phyloP scores from a whole-genome alignment of 2,888 invertebrate genomes.

The Lepidocyrtinus sp. region DNA sequence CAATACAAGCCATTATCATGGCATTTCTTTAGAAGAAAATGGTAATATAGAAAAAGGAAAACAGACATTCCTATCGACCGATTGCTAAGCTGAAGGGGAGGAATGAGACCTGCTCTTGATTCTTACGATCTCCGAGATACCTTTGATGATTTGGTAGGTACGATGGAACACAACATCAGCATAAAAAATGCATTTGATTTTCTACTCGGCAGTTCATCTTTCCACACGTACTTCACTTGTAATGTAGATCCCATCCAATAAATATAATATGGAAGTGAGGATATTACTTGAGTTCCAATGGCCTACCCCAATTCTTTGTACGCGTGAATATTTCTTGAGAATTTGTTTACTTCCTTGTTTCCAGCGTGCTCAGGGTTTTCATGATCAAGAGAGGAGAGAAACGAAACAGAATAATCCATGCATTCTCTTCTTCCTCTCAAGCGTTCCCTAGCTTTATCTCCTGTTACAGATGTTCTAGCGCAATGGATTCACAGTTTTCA shows the following conservation, averaged over 20 bases:
- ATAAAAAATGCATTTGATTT: neutral
- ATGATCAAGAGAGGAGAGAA: neutral
- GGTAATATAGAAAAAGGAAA: no score
- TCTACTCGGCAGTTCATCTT: neutral
- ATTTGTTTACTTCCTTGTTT: slow-evolving; percentile 7
- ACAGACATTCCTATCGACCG: no score
- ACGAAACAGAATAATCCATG: slow-evolving; percentile 10
- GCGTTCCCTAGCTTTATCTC: neutral
- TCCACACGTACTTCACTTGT: no score
- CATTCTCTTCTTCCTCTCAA: neutral
- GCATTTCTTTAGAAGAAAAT: no score
- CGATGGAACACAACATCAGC: neutral
- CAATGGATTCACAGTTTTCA: no score
- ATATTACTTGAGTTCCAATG: slow-evolving; percentile 1
- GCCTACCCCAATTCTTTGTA: neutral
- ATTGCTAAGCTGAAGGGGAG: no score
- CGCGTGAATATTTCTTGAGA: neutral
- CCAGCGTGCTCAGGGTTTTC: neutral
- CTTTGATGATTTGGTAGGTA: slow-evolving; percentile 5
- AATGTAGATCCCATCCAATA: neutral
- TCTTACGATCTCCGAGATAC: neutral
- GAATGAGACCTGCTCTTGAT: neutral
- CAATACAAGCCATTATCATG: no score
- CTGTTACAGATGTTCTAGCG: no score
- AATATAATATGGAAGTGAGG: neutral